Percentiles rank a stretch among this genome's conserved stretches.
Evolutionary conservation across 2,797 vertebrate genomes (phyloP).

Genomic region (Lateolabrax maculatus): DNA sequence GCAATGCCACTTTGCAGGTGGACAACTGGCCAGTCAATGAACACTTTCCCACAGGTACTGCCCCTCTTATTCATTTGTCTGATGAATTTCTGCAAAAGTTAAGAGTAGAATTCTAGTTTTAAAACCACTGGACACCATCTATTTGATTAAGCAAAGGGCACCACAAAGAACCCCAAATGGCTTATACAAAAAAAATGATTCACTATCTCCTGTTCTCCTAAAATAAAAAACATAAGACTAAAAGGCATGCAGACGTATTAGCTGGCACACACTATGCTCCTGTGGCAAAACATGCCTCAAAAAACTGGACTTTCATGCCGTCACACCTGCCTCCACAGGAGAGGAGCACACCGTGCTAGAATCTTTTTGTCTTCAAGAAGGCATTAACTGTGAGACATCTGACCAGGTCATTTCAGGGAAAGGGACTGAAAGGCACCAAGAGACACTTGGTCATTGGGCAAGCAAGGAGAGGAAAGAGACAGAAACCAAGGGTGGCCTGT

Average conservation of each 20-base stretch:
- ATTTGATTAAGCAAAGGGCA: slow-evolving; percentile 42
- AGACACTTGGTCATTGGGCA: slow-evolving; percentile 47
- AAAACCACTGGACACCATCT: slow-evolving; percentile 78
- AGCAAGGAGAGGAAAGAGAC: slow-evolving; percentile 52
- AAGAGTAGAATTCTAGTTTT: not conserved
- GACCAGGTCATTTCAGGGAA: slow-evolving; percentile 56
- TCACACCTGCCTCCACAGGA: slow-evolving; percentile 53
- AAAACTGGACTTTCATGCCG: slow-evolving; percentile 34
- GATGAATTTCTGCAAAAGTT: not conserved
- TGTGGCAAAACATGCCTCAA: slow-evolving; percentile 23
- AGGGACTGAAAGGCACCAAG: slow-evolving; percentile 58
- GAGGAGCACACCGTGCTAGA: slow-evolving; percentile 16
- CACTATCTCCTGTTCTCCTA: not conserved
- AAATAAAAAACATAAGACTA: slow-evolving; percentile 25
- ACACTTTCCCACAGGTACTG: slow-evolving; percentile 95
- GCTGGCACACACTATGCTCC: slow-evolving; percentile 31
- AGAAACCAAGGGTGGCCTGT: slow-evolving; percentile 67
- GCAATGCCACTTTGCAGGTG: slow-evolving; percentile 96
- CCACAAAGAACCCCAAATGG: not conserved
- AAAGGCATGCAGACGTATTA: slow-evolving; percentile 21
- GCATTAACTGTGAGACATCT: slow-evolving; percentile 70
- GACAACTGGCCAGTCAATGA: slow-evolving; percentile 98
- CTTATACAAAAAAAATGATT: not conserved
- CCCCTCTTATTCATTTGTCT: slow-evolving; percentile 12
- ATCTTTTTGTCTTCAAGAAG: slow-evolving; percentile 66